Percentiles rank a stretch among this genome's conserved stretches.
Conservation (phyloP, 2,888 invertebrate species). For the Caenorhabditis afra region DNA sequence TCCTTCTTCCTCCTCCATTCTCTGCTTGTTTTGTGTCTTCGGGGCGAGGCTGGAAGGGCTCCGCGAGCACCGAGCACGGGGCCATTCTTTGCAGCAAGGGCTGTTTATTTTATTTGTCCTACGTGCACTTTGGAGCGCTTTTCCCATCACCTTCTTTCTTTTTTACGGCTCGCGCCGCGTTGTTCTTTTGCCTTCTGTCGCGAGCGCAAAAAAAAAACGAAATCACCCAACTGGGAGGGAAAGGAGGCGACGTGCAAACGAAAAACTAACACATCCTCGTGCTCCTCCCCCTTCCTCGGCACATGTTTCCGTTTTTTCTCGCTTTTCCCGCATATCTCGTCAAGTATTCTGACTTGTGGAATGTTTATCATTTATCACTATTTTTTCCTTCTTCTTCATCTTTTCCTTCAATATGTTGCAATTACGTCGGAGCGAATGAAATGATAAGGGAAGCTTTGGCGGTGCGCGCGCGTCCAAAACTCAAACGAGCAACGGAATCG, state of each 20-base stretch:
- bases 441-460: constrained; percentile 23
- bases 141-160: constrained; percentile 7
- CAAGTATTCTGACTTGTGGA: neutral
- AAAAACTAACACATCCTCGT: constrained; percentile 10
- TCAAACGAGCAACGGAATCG: constrained; percentile 23
- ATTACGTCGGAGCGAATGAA: constrained; percentile 13
- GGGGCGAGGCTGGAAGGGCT: neutral
- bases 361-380: constrained; percentile 16
- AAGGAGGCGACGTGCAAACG: constrained; percentile 36
- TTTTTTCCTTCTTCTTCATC: constrained; percentile 16
- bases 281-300: constrained; percentile 1
- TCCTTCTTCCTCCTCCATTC: constrained; percentile 2
- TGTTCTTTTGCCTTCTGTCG: constrained; percentile 37
- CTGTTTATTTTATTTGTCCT: constrained; percentile 42
- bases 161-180: constrained; percentile 27
- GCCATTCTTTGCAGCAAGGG: neutral
- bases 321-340: constrained; percentile 20
- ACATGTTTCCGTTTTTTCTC: constrained; percentile 10
- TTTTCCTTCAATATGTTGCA: constrained; percentile 11
- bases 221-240: constrained; percentile 42
- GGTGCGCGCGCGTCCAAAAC: constrained; percentile 30
- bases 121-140: constrained; percentile 45
- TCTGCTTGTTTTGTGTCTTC: constrained; percentile 5
- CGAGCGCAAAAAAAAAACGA: constrained; percentile 30
- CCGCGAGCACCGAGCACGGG: no score